A percentile compares a stretch with the other conserved stretches of the same genome.
phyloP scores from a whole-genome alignment of 2,113 vertebrate species.

The Elaphurus davidianus region DNA sequence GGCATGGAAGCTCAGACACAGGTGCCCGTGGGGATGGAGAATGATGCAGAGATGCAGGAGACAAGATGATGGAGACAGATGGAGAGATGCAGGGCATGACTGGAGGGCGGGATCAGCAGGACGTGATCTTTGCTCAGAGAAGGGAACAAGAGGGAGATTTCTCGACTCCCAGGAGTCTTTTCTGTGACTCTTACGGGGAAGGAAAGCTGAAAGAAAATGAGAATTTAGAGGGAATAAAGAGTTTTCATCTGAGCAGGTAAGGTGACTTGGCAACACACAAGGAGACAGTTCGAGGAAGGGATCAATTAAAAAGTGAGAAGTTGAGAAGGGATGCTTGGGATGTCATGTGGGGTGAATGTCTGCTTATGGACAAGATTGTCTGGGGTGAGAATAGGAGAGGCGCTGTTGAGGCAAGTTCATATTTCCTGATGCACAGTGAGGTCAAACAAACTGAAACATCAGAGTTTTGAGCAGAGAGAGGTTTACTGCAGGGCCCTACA shows the following conservation, averaged over 20 bases:
- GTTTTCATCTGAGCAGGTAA: background rate
- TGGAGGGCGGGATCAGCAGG: background rate
- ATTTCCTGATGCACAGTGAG: background rate
- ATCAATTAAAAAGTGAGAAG: background rate
- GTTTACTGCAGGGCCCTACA: background rate
- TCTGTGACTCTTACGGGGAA: background rate
- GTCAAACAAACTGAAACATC: background rate
- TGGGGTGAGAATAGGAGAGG: background rate
- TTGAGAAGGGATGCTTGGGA: background rate
- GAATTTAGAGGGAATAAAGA: background rate
- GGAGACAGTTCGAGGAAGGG: background rate
- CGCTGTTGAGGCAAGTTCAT: background rate
- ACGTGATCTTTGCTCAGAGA: background rate
- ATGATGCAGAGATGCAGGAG: fast-evolving
- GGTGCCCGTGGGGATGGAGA: background rate
- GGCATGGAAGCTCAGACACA: background rate
- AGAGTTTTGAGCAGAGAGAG: background rate
- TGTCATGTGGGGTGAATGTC: background rate
- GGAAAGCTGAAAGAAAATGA: background rate
- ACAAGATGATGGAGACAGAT: background rate
- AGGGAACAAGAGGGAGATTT: fast-evolving
- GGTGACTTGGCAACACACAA: background rate
- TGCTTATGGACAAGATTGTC: background rate
- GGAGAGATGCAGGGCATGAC: background rate
- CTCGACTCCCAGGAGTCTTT: background rate